A percentile compares a stretch with the other conserved stretches of the same genome.
Evolutionary conservation across 2,888 invertebrate genomes (phyloP).

Genomic region (Polia nebulosa): DNA sequence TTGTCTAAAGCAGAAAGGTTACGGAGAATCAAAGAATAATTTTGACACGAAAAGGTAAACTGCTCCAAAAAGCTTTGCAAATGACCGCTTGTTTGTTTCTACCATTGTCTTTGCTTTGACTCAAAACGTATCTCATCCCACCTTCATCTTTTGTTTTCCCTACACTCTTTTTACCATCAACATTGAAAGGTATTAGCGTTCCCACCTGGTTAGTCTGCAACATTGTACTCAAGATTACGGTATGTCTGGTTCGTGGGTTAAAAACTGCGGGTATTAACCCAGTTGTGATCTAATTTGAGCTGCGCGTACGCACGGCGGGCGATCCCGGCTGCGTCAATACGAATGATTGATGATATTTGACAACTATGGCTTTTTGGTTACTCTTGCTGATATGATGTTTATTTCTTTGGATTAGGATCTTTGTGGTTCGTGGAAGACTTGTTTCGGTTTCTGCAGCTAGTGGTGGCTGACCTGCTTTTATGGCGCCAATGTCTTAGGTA

Average conservation of each 20-base stretch:
- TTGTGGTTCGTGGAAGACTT: slow-evolving; percentile 18
- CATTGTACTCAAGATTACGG: slow-evolving; percentile 72
- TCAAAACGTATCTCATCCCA: slow-evolving; percentile 5
- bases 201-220: slow-evolving; percentile 46
- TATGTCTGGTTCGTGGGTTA: slow-evolving; percentile 64
- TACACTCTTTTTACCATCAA: slow-evolving; percentile 7
- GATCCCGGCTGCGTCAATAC: slow-evolving; percentile 58
- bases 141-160: slow-evolving; percentile 15
- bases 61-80: slow-evolving; percentile 2
- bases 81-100: slow-evolving; percentile 24
- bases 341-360: slow-evolving; percentile 65
- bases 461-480: slow-evolving; percentile 2
- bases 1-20: neutral
- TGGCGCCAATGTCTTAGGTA: neutral
- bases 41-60: slow-evolving; percentile 9
- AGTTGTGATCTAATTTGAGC: slow-evolving; percentile 79
- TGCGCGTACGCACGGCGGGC: slow-evolving; percentile 65
- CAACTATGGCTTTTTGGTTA: slow-evolving; percentile 49
- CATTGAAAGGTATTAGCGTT: slow-evolving; percentile 23
- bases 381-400: slow-evolving; percentile 35
- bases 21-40: slow-evolving; percentile 11
- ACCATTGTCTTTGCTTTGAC: slow-evolving; percentile 25
- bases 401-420: slow-evolving; percentile 21
- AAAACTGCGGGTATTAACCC: slow-evolving; percentile 79
- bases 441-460: neutral